These are phyloP conservation scores for Arctia plantaginis DNA, from an alignment of 2,888 invertebrate genomes.

Conservation along the genomic window DNA sequence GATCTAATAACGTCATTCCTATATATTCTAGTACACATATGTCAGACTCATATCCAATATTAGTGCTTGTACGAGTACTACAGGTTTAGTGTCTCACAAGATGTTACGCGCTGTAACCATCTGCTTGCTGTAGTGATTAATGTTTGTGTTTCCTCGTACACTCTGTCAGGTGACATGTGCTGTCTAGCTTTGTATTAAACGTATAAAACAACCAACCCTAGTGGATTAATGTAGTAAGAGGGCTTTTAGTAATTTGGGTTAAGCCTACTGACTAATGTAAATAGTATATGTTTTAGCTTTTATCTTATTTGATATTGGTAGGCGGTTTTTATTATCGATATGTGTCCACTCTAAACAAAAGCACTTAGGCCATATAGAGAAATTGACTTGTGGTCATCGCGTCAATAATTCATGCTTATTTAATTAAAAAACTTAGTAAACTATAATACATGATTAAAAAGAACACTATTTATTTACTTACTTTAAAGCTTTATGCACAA, in stretches of 20 bases:
- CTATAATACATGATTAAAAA: too few species aligned
- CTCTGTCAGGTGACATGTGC: conserved; percentile 32
- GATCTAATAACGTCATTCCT: background rate
- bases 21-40: background rate
- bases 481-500: too few species aligned
- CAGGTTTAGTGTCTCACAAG: conserved; percentile 13
- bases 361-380: background rate
- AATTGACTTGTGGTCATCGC: too few species aligned
- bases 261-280: background rate
- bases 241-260: background rate
- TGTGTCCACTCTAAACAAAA: background rate
- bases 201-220: background rate
- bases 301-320: background rate
- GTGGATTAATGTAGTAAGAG: background rate
- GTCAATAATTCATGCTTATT: too few species aligned
- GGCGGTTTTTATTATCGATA: background rate
- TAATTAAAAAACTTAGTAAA: too few species aligned
- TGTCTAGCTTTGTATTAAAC: background rate
- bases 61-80: background rate
- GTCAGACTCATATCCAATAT: background rate
- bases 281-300: background rate
- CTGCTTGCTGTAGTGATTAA: conserved; percentile 40
- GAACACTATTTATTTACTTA: too few species aligned
- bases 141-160: conserved; percentile 35
- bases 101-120: conserved; percentile 24